Conservation (phyloP, 30 jellyfish, hydroid and myxozoan species). For the Hydra vulgaris region DNA sequence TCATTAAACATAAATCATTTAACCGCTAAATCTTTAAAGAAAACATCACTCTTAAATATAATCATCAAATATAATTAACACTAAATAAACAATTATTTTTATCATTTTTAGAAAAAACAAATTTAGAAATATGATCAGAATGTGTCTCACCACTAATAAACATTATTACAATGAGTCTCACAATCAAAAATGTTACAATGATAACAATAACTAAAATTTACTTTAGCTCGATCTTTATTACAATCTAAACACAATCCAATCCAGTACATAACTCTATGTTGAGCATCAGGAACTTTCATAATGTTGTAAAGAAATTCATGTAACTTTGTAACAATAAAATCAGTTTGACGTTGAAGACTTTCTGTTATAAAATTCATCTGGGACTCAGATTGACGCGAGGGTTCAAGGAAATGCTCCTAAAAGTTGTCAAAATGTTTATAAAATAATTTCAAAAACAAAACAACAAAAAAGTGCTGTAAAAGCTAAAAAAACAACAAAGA, state of each 20-base stretch:
- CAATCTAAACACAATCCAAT: conserved; percentile 72
- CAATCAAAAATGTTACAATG: too few relatives aligned
- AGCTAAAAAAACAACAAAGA: background rate
- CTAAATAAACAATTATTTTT: too few relatives aligned
- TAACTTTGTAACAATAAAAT: conserved; percentile 26
- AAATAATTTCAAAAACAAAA: too few relatives aligned
- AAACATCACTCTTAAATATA: background rate
- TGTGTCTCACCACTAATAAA: too few relatives aligned
- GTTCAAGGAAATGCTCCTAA: conserved; percentile 73
- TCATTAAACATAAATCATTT: too few relatives aligned
- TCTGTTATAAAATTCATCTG: conserved; percentile 60
- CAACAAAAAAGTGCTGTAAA: background rate
- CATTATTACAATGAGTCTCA: too few relatives aligned
- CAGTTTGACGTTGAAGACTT: conserved; percentile 55
- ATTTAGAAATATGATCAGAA: too few relatives aligned
- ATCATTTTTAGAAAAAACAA: too few relatives aligned
- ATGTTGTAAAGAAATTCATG: conserved; percentile 56
- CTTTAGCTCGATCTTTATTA: conserved; percentile 71
- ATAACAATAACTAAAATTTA: too few relatives aligned
- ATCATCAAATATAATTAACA: too few relatives aligned
- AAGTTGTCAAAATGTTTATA: background rate
- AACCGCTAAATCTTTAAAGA: too few relatives aligned
- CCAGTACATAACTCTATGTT: conserved; percentile 73
- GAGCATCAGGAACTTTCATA: conserved; percentile 52
- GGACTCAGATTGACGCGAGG: conserved; percentile 58